Evolutionary conservation across 1,140 invertebrate species (phyloP).

Genomic region (Hyles vespertilio): DNA sequence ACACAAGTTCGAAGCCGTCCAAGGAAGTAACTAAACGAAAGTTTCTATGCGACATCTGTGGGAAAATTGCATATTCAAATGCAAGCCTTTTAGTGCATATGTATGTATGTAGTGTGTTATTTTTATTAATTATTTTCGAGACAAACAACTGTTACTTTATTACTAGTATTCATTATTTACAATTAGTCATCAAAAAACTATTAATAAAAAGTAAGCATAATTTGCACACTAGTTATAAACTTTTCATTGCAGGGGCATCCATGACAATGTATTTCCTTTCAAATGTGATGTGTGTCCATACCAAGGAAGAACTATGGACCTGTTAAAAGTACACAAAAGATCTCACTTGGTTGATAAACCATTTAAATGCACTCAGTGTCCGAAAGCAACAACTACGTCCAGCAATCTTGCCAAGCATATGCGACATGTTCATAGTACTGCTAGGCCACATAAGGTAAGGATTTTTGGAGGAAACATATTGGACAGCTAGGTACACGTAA

Average conservation of each 20-base stretch:
- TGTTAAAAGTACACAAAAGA: conserved; percentile 57
- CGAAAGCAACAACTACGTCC: conserved; percentile 49
- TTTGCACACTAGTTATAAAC: background rate
- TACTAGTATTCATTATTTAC: background rate
- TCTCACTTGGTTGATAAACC: conserved; percentile 59
- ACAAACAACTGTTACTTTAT: too few relatives aligned
- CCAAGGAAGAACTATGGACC: conserved; percentile 52
- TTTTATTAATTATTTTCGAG: background rate
- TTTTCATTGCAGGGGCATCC: conserved; percentile 39
- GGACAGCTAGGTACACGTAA: too few relatives aligned
- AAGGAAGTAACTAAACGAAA: conserved; percentile 40
- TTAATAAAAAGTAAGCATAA: background rate
- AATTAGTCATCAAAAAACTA: background rate
- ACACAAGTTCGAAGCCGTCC: conserved; percentile 21
- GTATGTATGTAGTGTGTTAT: conserved; percentile 11
- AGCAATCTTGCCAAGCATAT: conserved; percentile 64
- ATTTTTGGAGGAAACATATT: too few relatives aligned
- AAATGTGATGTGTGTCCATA: conserved; percentile 63
- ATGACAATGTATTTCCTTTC: conserved; percentile 58
- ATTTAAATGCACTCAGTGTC: conserved; percentile 57
- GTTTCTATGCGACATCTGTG: conserved; percentile 64
- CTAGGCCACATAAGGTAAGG: conserved; percentile 53
- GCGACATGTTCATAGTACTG: conserved; percentile 57
- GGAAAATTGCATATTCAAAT: conserved; percentile 54
- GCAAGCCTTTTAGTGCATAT: conserved; percentile 46